These are phyloP conservation scores for Petrolisthes manimaculis DNA, from an alignment of 2,888 invertebrate genomes.

Conservation along the genomic window DNA sequence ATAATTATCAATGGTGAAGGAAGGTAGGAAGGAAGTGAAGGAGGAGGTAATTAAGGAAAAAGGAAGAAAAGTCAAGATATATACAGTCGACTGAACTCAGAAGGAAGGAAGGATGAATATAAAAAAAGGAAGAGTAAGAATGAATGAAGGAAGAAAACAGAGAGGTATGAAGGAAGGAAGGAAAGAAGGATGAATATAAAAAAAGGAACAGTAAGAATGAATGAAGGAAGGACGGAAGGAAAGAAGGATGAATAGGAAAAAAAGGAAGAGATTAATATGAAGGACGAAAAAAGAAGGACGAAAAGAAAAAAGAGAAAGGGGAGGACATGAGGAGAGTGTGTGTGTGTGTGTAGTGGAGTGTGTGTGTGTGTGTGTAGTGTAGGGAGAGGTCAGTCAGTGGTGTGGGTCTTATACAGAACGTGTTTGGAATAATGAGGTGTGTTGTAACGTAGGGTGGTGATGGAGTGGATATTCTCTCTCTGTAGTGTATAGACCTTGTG, in stretches of 20 bases:
- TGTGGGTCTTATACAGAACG: too few species aligned
- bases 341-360: too few species aligned
- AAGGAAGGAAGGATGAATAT: not conserved
- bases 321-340: too few species aligned
- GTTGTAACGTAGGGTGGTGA: too few species aligned
- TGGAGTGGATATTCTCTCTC: too few species aligned
- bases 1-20: not conserved
- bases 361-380: too few species aligned
- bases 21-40: not conserved
- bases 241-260: not conserved
- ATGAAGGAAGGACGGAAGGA: not conserved
- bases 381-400: too few species aligned
- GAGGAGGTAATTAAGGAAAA: not conserved
- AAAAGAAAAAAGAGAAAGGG: not conserved
- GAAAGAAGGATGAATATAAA: not conserved
- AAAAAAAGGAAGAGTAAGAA: constrained; percentile 27
- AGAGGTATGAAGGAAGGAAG: not conserved
- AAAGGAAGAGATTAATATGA: not conserved
- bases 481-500: too few species aligned
- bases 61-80: not conserved
- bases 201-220: not conserved
- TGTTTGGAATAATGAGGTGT: too few species aligned
- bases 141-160: not conserved
- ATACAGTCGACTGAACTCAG: not conserved
- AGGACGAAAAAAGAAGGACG: not conserved